phyloP scores from a whole-genome alignment of 2,888 invertebrate species.

The Drosophila atripex region DNA sequence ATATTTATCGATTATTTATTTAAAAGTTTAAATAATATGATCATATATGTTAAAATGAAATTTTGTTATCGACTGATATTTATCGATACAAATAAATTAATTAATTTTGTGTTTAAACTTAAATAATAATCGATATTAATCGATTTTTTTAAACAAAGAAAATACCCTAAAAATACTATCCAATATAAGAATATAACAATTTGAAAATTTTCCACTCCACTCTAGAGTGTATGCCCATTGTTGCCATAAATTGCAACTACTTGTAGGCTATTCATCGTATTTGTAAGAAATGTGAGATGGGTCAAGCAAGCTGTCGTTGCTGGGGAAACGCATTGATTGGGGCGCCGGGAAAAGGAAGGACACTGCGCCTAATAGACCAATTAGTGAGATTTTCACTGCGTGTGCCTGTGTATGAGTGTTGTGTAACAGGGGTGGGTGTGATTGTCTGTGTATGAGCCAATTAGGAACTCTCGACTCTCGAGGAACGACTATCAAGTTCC shows the following conservation, averaged over 20 bases:
- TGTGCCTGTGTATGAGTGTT: neutral
- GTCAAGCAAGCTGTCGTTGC: slow-evolving; percentile 33
- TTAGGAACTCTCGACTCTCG: slow-evolving; percentile 36
- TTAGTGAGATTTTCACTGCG: slow-evolving; percentile 50
- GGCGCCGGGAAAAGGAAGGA: slow-evolving; percentile 1
- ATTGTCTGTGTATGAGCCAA: slow-evolving; percentile 49
- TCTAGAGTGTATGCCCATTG: too few species aligned
- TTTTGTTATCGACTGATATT: too few species aligned
- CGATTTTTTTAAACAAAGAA: too few species aligned
- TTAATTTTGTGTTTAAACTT: too few species aligned
- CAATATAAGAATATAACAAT: too few species aligned
- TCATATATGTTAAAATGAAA: too few species aligned
- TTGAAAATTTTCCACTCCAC: too few species aligned
- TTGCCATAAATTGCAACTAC: neutral
- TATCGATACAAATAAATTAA: too few species aligned
- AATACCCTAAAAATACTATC: too few species aligned
- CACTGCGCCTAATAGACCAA: slow-evolving; percentile 52
- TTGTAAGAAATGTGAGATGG: slow-evolving; percentile 8
- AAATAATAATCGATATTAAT: too few species aligned
- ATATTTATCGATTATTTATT: too few species aligned
- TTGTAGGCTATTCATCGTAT: neutral
- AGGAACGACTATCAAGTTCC: slow-evolving; percentile 1
- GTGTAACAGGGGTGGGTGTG: slow-evolving; percentile 8
- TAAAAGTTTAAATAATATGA: too few species aligned
- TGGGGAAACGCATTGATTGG: slow-evolving; percentile 55